Base-by-base conservation (phyloP, 2,888 invertebrate species). In the Seladonia tumulorum region DNA sequence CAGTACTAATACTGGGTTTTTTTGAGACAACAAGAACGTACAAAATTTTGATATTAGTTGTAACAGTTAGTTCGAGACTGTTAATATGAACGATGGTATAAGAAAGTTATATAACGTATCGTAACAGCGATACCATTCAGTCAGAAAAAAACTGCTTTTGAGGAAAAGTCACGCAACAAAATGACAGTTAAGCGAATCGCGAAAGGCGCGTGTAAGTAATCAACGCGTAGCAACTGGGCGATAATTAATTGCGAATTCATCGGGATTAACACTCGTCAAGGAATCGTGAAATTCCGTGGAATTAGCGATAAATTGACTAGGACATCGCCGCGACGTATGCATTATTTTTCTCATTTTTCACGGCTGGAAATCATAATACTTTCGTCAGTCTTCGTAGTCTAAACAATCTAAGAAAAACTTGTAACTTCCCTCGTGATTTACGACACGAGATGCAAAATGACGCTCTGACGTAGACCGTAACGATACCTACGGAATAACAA, bases 401-500 rank as follows among this genome's bases (percentile, higher is more conserved):
- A 73, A 39, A 18, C 18, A 70, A n/a, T n/a, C 12, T n/a, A 5
- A 42, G 42, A 70, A 42, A 39, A 42, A 5, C 14, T n/a, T n/a
- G 42, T 12, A 70, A 70, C 68, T 42, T 16, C 5, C 5, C 10
- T 14, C 7, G 14, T 18, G 47, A 39, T 60, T 60, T 49, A 39
- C 16, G 7, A 45, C 14, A n/a, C 7, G 16, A 0, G 2, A 39
- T 39, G 18, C 29, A 7, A 66, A 66, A 29, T 25, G 16, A 14
- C 8, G 5, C 3, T 2, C n/a, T 25, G 45, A 47, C 42, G n/a
- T 47, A 39, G 47, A 2, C 53, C 35, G 12, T 45, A 45, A 75
- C 53, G 39, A 12, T 5, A 22, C 25, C 16, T 14, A 47, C 5
- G 22, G 71, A 80, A 83, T 76, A 75, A 49, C 14, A 49, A 75